Evolutionary conservation across 2,888 invertebrate species (phyloP).

Genomic region (Cheilosia urbana): DNA sequence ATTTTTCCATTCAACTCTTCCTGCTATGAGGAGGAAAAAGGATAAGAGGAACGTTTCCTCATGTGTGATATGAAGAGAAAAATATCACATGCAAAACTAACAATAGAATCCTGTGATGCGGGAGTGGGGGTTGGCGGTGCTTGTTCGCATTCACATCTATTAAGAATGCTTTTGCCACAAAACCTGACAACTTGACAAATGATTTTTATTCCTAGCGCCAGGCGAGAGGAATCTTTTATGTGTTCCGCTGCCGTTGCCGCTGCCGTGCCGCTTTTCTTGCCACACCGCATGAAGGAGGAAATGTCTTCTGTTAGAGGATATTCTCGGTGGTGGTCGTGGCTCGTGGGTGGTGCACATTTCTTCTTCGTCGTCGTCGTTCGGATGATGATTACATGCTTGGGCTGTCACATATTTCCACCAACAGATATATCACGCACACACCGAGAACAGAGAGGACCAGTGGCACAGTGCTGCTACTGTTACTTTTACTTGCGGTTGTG

Average conservation of each 20-base stretch:
- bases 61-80: constrained; percentile 69
- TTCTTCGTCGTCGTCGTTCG: constrained; percentile 22
- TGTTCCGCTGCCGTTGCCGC: constrained; percentile 5
- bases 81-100: constrained; percentile 74
- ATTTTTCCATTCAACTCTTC: constrained; percentile 71
- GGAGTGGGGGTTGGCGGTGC: constrained; percentile 5
- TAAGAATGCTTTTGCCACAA: constrained; percentile 73
- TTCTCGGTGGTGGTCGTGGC: constrained; percentile 24
- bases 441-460: constrained; percentile 32
- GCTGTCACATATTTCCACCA: constrained; percentile 61
- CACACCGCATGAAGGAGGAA: constrained; percentile 30
- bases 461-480: constrained; percentile 12
- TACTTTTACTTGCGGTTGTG: not conserved
- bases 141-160: constrained; percentile 69
- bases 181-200: constrained; percentile 75
- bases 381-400: constrained; percentile 61
- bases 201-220: constrained; percentile 67
- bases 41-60: constrained; percentile 67
- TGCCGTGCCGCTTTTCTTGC: constrained; percentile 34
- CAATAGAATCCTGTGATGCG: constrained; percentile 63
- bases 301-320: constrained; percentile 54
- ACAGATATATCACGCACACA: constrained; percentile 52
- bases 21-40: constrained; percentile 54
- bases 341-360: constrained; percentile 34
- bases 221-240: constrained; percentile 51